Conservation (phyloP, 1,140 invertebrate species). For the Drosophila pseudoobscura region DNA sequence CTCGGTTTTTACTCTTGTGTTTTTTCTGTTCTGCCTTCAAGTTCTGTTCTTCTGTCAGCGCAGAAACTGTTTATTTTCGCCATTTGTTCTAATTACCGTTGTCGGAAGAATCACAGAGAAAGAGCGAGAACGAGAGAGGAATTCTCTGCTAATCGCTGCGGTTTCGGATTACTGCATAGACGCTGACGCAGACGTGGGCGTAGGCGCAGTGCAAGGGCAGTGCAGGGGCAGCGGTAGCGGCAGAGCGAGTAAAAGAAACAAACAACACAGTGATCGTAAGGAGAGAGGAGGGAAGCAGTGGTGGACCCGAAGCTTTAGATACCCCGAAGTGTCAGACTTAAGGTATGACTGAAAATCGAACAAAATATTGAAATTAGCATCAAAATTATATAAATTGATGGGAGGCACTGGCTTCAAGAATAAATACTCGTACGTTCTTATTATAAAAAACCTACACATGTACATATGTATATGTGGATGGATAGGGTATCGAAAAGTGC, state of each 20-base stretch:
- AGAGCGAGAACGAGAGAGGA: too few relatives aligned
- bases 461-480: too few relatives aligned
- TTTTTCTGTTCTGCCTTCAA: slow-evolving; percentile 7
- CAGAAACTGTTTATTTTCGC: slow-evolving; percentile 63
- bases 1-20: too few relatives aligned
- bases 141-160: slow-evolving; percentile 33
- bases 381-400: too few relatives aligned
- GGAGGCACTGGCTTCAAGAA: too few relatives aligned
- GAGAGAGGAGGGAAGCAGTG: too few relatives aligned
- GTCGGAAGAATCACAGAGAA: slow-evolving; percentile 18
- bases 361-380: slow-evolving; percentile 1
- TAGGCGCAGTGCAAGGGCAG: neutral
- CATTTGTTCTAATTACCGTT: slow-evolving; percentile 73
- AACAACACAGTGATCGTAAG: neutral
- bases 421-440: too few relatives aligned
- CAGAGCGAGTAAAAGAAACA: slow-evolving; percentile 20
- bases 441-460: too few relatives aligned
- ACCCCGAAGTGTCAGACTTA: neutral
- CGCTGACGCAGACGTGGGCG: slow-evolving; percentile 17
- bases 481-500: too few relatives aligned
- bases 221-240: slow-evolving; percentile 2
- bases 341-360: neutral
- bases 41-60: slow-evolving; percentile 35
- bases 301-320: too few relatives aligned
- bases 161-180: slow-evolving; percentile 35